Evolutionary conservation across 2,888 invertebrate genomes (phyloP), one percentile per base, ranked within the genome.

Genomic region (Pedicia rivosa): DNA sequence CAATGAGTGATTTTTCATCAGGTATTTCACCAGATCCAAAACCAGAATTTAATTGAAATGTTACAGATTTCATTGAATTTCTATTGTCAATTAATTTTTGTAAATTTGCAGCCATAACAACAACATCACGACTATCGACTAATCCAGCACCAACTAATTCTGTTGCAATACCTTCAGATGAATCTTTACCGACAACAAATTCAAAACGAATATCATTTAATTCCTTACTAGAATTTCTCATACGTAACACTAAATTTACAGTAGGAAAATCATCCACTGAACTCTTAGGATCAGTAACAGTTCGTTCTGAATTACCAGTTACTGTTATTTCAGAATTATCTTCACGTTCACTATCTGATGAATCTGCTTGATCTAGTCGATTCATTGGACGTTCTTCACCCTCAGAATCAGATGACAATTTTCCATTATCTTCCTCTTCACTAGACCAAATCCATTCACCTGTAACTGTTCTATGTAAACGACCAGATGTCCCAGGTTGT

Each of bases 391-490:
- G 65, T 53, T 61, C 59, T 37, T 68, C 68, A 4, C 70, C 67
- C 44, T 69, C 67, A 2, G 59, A 59, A 44, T 67, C 67, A 7
- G 64, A 65, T 19, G 65, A 65, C 37, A 65, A 67, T 42, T 62
- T 64, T 20, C 43, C 69, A 39, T 72, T 79, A 48, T 79, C 82
- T 48, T 91, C 86, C 53, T 92, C 92, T 53, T 87, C 88, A 50
- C 90, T 90, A 41, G 91, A 92, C 94, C 95, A 97, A 42, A 92
- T 91, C 95, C 95, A 95, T 58, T 91, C 91, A 25, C 95, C 95
- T 16, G 91, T 91, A 50, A 90, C 86, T 46, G 91, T 94, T 52
- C 94, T 76, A 61, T 91, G 91, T 44, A 91, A 65, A 1, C 82
- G 70, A 12, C 83, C 83, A 15, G 80, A 81, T 1, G 88, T 77